Evolutionary conservation across 1,140 invertebrate genomes (phyloP).

Genomic region (Zaprionus gabonicus): DNA sequence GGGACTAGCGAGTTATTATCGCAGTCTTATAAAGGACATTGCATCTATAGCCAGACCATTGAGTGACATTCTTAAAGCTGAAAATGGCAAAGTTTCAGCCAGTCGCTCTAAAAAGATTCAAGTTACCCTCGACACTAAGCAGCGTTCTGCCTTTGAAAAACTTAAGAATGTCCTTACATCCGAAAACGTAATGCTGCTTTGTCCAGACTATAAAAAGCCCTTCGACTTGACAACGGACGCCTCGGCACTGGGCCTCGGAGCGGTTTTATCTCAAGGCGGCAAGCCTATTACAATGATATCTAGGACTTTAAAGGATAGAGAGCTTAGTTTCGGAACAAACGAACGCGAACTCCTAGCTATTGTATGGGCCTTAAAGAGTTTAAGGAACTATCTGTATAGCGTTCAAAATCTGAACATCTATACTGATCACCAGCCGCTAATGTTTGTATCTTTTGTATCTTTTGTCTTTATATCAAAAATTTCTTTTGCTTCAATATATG

Average conservation of each 20-base stretch:
- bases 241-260: neutral
- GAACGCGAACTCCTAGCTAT: constrained; percentile 8
- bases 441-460: neutral
- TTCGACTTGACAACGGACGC: constrained; percentile 8
- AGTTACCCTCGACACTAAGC: neutral
- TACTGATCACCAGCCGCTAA: constrained; percentile 27
- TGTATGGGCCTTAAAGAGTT: constrained; percentile 12
- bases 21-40: neutral
- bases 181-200: constrained; percentile 5
- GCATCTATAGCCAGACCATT: constrained; percentile 2
- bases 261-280: constrained; percentile 9
- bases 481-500: too few relatives aligned
- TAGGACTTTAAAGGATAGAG: constrained; percentile 1
- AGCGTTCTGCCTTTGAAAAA: neutral
- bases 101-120: neutral
- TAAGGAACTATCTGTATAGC: constrained; percentile 3
- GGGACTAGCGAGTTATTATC: constrained; percentile 6
- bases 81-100: constrained; percentile 8
- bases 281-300: constrained; percentile 25
- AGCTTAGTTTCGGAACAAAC: constrained; percentile 4
- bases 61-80: neutral
- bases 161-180: neutral
- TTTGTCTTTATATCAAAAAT: too few relatives aligned
- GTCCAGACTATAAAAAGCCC: constrained; percentile 1
- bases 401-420: constrained; percentile 2